Evolutionary conservation across 2,113 vertebrate species (phyloP), one percentile per base, ranked within the genome.

Genomic region (Oncorhynchus keta): DNA sequence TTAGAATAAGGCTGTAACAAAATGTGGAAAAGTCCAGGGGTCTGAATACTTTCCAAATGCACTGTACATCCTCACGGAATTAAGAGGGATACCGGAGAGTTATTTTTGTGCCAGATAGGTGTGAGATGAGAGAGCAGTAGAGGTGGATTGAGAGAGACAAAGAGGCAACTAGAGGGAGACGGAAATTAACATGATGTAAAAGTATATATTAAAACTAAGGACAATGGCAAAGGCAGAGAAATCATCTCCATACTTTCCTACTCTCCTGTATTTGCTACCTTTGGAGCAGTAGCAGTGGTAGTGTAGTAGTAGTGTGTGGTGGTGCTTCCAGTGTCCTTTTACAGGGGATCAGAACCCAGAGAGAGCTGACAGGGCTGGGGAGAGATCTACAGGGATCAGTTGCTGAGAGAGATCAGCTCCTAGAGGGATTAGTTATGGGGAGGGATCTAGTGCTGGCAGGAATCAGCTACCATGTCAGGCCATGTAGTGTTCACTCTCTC

Each of bases 11-110:
- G 5, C 35, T 35, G 35, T 35, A 35, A 35, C 6, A 8, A 35
- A 35, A 35, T 35, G 35, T 35, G 35, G 35, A 35, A 35, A 35
- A 7, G 35, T 35, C 35, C 35, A 35, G 6, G 35, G 35, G 32
- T 35, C 32, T 35, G 32, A 35, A 35, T 7, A 35, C 35, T 35
- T 35, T 35, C 35, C 6, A 6, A 35, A 8, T 35, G 35, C 35
- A 35, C 6, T 35, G 35, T 35, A 35, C 6, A 35, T 35, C 81
- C 85, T 79, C 84, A 77, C 61, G 83, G 83, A 81, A 73, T 84
- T 84, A 80, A 80, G 72, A 69, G 84, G 83, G 81, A 88, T 88
- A 89, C 81, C 59, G 78, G 85, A 89, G 87, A 91, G 89, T 82
- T 89, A 86, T 87, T 88, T 87, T 87, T 89, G 89, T 88, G 87